Evolutionary conservation across 2,888 invertebrate species (phyloP), one percentile per base, ranked within the genome.

Genomic region (Aleiodes leptofemur): DNA sequence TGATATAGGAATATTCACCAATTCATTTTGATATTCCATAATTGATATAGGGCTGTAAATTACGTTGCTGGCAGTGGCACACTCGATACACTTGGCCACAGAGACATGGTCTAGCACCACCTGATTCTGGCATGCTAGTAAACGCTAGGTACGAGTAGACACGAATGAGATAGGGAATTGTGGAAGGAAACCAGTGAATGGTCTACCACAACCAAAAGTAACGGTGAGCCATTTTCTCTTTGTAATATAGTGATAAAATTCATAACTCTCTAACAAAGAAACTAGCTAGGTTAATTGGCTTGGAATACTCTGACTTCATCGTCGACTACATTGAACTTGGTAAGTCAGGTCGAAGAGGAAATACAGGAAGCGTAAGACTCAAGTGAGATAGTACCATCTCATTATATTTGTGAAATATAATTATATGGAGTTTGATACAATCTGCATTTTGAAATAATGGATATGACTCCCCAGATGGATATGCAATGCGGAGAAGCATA

Each of bases 41-140:
- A 53, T 51, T 43, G 68, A 53, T 55, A 69, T 76, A 78, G 78
- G 80, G 80, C 81, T 85, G 82, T 85, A 85, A 85, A 85, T 85
- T 85, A 85, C 74, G 83, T 85, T 82, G 56, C 77, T 78, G 81
- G 76, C 85, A 84, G 73, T 73, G 56, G 57, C 59, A 80, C 76
- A 82, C 79, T 82, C 82, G 82, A 85, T 84, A 82, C 78, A 81
- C 79, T 80, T 76, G 79, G 69, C 59, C 71, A 66, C 53, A 73
- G 72, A 57, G 64, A 61, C 73, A 79, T 66, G 76, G 68, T 43
- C 50, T 66, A 69, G 72, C 69, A 72, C 56, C 78, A 77, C 56
- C 78, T 80, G 80, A 80, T 75, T 80, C 76, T 79, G 80, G 79
- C 79, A 80, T 72, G 70, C 43, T 61, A 55, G 57, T 74, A 74